These are phyloP conservation scores for Hirundichthys speculiger DNA, from an alignment of 2,113 vertebrate genomes.

Conservation along the genomic window DNA sequence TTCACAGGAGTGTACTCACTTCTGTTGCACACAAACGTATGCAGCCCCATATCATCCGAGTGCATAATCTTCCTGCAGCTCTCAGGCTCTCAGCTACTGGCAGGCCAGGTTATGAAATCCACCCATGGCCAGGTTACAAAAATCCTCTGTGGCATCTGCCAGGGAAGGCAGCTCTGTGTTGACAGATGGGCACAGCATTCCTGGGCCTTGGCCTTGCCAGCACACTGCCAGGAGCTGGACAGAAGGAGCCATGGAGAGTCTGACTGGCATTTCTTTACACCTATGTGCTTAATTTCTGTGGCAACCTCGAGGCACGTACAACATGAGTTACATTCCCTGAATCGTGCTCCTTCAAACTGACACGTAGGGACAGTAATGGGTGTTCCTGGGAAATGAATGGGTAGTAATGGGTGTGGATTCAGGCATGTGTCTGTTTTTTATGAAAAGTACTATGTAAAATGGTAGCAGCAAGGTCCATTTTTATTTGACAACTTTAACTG, in stretches of 20 bases:
- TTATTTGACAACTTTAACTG: background rate
- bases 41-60: slow-evolving; percentile 45
- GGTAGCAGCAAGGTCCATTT: background rate
- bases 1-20: background rate
- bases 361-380: slow-evolving; percentile 57
- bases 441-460: slow-evolving; percentile 23
- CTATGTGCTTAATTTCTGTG: slow-evolving; percentile 82
- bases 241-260: slow-evolving; percentile 59
- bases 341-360: slow-evolving; percentile 67
- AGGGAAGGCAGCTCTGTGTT: slow-evolving; percentile 76
- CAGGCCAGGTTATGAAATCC: slow-evolving; percentile 78
- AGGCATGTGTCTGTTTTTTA: slow-evolving; percentile 48
- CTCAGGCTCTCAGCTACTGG: slow-evolving; percentile 34
- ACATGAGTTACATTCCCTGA: slow-evolving; percentile 69
- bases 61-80: slow-evolving; percentile 47
- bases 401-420: slow-evolving; percentile 48
- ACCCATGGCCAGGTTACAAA: slow-evolving; percentile 71
- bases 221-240: slow-evolving; percentile 70
- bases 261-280: slow-evolving; percentile 81
- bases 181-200: slow-evolving; percentile 84
- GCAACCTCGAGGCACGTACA: slow-evolving; percentile 78
- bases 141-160: slow-evolving; percentile 77
- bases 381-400: slow-evolving; percentile 58
- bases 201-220: slow-evolving; percentile 66
- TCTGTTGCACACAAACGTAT: slow-evolving; percentile 23